Conservation (phyloP, 2,888 invertebrate species). For the Coleophora flavipennella region DNA sequence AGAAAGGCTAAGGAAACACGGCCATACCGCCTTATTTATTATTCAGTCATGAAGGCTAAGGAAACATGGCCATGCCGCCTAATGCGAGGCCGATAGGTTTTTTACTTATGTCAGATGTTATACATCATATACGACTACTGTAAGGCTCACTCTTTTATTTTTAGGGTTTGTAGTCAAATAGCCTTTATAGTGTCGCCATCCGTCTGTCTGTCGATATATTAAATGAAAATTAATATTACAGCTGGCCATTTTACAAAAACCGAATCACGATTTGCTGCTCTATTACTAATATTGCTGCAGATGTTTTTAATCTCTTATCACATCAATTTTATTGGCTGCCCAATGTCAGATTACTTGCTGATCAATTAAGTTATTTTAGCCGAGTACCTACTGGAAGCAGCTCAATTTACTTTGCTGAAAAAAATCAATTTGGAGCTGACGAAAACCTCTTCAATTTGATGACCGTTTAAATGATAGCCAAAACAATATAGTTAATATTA, state of each 20-base stretch:
- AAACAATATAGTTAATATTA: neutral
- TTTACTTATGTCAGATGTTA: too few species aligned
- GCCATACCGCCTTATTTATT: too few species aligned
- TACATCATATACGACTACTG: too few species aligned
- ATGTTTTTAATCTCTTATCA: neutral
- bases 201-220: too few species aligned
- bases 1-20: too few species aligned
- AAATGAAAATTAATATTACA: neutral
- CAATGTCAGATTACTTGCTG: neutral
- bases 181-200: too few species aligned
- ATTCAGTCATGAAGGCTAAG: too few species aligned
- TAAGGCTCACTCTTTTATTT: too few species aligned
- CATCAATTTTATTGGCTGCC: neutral
- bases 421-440: neutral
- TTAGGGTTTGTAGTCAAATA: too few species aligned
- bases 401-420: neutral
- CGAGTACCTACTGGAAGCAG: neutral
- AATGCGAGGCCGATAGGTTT: too few species aligned
- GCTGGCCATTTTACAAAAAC: neutral
- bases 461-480: neutral
- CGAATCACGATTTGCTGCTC: neutral
- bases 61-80: too few species aligned
- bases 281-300: neutral
- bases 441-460: neutral
- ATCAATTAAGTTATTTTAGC: neutral